phyloP scores from a whole-genome alignment of 2,797 vertebrate genomes.

The Sciurus vulgaris region DNA sequence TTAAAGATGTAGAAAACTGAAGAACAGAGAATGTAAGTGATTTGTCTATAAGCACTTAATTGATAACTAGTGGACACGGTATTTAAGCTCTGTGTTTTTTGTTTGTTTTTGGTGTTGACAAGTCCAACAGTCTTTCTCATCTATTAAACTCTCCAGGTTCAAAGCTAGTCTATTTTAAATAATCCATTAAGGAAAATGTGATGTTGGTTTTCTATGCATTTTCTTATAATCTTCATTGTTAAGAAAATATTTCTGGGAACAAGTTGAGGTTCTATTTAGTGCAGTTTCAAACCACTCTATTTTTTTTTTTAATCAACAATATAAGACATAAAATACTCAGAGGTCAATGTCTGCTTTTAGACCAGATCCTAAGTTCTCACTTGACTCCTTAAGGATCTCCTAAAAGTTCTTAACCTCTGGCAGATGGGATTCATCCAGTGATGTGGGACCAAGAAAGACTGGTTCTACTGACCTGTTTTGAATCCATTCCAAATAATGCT shows the following conservation, averaged over 20 bases:
- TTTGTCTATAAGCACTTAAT: background rate
- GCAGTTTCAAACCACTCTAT: background rate
- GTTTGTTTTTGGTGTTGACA: background rate
- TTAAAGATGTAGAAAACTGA: background rate
- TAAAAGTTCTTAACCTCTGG: background rate
- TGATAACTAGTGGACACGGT: background rate
- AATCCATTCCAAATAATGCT: background rate
- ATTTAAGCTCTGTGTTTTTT: background rate
- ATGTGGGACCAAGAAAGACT: background rate
- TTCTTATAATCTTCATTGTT: background rate
- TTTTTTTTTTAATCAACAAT: background rate
- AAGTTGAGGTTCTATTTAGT: background rate
- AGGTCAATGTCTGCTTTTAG: background rate
- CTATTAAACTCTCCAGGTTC: background rate
- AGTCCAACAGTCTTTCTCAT: background rate
- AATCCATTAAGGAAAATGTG: background rate
- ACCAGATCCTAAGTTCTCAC: background rate
- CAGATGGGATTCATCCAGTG: background rate
- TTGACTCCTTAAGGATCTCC: background rate
- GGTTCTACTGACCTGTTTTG: background rate
- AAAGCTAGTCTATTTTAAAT: background rate
- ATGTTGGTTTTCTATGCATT: background rate
- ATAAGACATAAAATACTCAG: background rate
- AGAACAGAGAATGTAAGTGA: background rate
- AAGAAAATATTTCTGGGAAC: background rate